Evolutionary conservation across 2,113 vertebrate genomes (phyloP), one percentile per base, ranked within the genome.

Genomic region (Anser cygnoides): DNA sequence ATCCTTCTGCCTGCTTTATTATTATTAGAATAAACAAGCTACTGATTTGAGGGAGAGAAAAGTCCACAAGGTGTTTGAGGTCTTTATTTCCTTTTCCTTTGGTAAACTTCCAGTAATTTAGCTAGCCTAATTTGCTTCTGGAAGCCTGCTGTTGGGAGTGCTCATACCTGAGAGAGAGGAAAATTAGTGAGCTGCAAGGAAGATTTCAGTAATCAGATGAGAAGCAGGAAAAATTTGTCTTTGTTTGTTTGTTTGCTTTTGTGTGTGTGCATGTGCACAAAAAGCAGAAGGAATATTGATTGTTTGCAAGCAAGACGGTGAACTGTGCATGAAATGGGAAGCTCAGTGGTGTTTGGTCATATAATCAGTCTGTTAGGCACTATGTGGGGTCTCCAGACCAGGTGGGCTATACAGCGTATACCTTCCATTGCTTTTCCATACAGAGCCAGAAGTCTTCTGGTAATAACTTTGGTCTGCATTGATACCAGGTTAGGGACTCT

Each of bases 51-150:
- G 80, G 79, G 65, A 80, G 35, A 86, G 83, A 68, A 84, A 96
- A 90, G 73, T 92, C 92, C 68, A 90, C 76, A 80, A 95, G 88
- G 90, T 96, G 95, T 95, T 89, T 92, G 95, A 94, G 93, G 88
- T 93, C 86, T 96, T 91, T 89, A 93, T 96, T 97, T 97, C 93
- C 90, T 96, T 94, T 94, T 96, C 93, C 88, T 94, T 96, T 93
- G 93, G 82, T 93, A 96, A 96, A 95, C 92, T 94, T 95, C 66
- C 80, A 96, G 92, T 92, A 90, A 92, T 96, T 96, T 89, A 94
- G 73, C 90, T 89, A 68, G 85, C 68, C 88, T 91, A 71, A 94
- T 96, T 97, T 96, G 62, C 95, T 90, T 70, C 90, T 96, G 73
- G 90, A 96, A 97, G 62, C 83, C 76, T 92, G 89, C 93, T 96